A percentile compares a stretch with the other conserved stretches of the same genome.
phyloP scores from a whole-genome alignment of 2,797 vertebrate genomes.

The Pipistrellus pygmaeus region DNA sequence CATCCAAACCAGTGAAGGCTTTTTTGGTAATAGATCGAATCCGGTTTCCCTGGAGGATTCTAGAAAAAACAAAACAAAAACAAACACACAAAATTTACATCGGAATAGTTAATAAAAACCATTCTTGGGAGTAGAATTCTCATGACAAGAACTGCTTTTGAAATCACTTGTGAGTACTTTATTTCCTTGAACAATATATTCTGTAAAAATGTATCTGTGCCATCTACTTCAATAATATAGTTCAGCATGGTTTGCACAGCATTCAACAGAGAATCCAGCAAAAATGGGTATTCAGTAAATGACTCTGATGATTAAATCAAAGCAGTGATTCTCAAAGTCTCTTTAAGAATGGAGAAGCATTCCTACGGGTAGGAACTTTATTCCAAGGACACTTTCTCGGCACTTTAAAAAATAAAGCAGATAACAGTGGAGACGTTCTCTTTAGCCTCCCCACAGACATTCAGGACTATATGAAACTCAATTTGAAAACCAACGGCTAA shows the following conservation, averaged over 20 bases:
- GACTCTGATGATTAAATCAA: neutral
- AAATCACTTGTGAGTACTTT: conserved; percentile 58
- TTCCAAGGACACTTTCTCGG: neutral
- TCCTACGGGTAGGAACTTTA: neutral
- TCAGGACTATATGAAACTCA: neutral
- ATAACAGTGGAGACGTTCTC: neutral
- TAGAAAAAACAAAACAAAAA: conserved; percentile 67
- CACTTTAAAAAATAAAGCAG: neutral
- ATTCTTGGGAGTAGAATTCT: neutral
- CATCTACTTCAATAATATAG: neutral
- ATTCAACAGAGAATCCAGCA: neutral
- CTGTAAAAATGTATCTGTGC: neutral
- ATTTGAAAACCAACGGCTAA: neutral
- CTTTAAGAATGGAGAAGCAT: neutral
- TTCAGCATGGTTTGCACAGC: neutral
- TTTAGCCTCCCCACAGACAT: neutral
- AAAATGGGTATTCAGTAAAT: neutral
- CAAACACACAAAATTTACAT: conserved; percentile 41
- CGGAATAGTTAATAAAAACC: conserved; percentile 62
- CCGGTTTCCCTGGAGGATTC: conserved; percentile 95
- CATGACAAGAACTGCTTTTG: conserved; percentile 11
- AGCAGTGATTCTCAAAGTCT: neutral
- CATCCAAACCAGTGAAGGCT: conserved; percentile 97
- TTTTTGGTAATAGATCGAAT: conserved; percentile 98
- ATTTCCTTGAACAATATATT: neutral